Conservation (phyloP, 2,797 vertebrate genomes). For the Pteropus rufus region DNA sequence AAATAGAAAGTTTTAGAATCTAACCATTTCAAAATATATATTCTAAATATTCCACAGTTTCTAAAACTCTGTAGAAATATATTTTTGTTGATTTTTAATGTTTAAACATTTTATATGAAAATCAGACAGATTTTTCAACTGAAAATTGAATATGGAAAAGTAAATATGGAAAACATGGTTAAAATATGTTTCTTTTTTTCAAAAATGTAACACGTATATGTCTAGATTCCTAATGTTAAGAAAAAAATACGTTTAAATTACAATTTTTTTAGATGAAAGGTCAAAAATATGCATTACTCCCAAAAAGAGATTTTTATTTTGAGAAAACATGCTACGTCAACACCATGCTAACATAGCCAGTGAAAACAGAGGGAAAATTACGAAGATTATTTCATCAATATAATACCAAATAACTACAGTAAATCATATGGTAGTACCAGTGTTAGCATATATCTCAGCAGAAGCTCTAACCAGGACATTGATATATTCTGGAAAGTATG, state of each 20-base stretch:
- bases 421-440: not conserved
- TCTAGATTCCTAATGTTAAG: not conserved
- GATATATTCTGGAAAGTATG: not conserved
- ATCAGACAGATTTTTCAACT: not conserved
- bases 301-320: not conserved
- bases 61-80: not conserved
- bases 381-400: not conserved
- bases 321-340: not conserved
- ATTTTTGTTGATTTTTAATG: not conserved
- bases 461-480: not conserved
- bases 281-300: not conserved
- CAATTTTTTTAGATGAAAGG: not conserved
- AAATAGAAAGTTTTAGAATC: conserved; percentile 29
- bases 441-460: not conserved
- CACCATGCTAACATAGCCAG: not conserved
- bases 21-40: not conserved
- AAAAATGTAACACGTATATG: not conserved
- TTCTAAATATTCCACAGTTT: not conserved
- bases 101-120: not conserved
- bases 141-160: not conserved
- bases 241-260: not conserved
- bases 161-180: not conserved
- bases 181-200: not conserved
- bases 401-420: not conserved
- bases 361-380: not conserved